phyloP scores from a whole-genome alignment of 2,113 vertebrate species.

The Rhinichthys klamathensis region DNA sequence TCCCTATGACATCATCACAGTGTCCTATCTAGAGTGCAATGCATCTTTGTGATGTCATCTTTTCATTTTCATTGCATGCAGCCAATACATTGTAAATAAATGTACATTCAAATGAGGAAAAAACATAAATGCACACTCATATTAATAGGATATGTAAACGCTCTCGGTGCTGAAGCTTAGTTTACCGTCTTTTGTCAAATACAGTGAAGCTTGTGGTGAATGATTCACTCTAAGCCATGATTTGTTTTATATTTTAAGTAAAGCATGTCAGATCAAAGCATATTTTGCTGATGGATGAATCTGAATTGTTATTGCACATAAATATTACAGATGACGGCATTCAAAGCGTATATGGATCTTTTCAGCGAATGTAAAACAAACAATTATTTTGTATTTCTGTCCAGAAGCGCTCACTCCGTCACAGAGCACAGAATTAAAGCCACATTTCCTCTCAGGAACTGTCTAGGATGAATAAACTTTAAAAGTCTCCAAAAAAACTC shows the following conservation, averaged over 20 bases:
- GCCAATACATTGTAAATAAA: background rate
- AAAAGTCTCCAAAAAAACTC: background rate
- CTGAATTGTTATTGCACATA: constrained; percentile 12
- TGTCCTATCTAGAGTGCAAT: background rate
- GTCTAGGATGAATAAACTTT: background rate
- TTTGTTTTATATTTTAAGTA: constrained; percentile 29
- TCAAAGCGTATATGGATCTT: background rate
- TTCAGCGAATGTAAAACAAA: constrained; percentile 28
- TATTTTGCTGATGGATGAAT: background rate
- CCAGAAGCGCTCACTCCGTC: constrained; percentile 1
- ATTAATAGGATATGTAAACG: background rate
- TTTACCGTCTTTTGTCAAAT: constrained; percentile 31
- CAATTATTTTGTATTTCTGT: constrained; percentile 21
- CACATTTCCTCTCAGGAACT: background rate
- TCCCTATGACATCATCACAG: constrained; percentile 11
- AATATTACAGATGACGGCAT: constrained; percentile 38
- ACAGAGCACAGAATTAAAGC: background rate
- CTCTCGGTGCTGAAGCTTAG: background rate
- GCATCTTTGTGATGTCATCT: background rate
- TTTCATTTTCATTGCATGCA: background rate
- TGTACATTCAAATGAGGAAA: background rate
- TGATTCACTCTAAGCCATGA: constrained; percentile 28
- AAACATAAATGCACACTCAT: background rate
- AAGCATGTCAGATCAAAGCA: constrained; percentile 25
- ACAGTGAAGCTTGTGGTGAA: constrained; percentile 14